Percentiles rank a stretch among this genome's conserved stretches.
phyloP scores from a whole-genome alignment of 2,888 invertebrate species.

The Arctia plantaginis region DNA sequence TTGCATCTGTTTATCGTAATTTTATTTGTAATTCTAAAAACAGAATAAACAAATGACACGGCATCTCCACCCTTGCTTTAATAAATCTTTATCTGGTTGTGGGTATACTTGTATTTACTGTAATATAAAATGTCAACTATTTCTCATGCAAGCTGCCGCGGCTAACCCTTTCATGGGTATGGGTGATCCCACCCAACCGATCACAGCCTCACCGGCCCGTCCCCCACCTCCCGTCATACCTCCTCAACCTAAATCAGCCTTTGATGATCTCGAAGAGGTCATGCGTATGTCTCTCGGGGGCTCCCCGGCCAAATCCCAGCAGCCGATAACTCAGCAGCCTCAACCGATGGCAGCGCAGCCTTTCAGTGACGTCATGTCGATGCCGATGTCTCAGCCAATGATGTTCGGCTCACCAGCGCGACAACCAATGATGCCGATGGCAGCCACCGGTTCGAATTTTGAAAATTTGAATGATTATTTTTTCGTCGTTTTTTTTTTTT shows the following conservation, averaged over 20 bases:
- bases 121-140: constrained; percentile 53
- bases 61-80: constrained; percentile 48
- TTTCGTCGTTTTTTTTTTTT: constrained; percentile 58
- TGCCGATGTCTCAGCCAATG: constrained; percentile 76
- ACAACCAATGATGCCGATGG: constrained; percentile 80
- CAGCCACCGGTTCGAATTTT: constrained; percentile 79
- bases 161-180: constrained; percentile 90
- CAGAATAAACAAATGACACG: constrained; percentile 35
- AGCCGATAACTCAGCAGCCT: constrained; percentile 74
- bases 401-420: constrained; percentile 81
- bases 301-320: constrained; percentile 81
- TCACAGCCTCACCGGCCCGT: constrained; percentile 82
- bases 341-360: constrained; percentile 75
- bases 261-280: constrained; percentile 89
- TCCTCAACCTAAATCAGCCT: constrained; percentile 87
- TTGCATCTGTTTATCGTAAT: no score
- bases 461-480: constrained; percentile 67
- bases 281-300: constrained; percentile 90
- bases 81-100: constrained; percentile 54
- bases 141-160: constrained; percentile 84
- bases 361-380: constrained; percentile 76
- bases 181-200: constrained; percentile 83
- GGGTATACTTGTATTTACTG: constrained; percentile 46
- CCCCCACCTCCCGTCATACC: constrained; percentile 81
- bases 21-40: not conserved